Base-by-base conservation (phyloP, 1,140 invertebrate species). In the Tetramorium parvispinum region DNA sequence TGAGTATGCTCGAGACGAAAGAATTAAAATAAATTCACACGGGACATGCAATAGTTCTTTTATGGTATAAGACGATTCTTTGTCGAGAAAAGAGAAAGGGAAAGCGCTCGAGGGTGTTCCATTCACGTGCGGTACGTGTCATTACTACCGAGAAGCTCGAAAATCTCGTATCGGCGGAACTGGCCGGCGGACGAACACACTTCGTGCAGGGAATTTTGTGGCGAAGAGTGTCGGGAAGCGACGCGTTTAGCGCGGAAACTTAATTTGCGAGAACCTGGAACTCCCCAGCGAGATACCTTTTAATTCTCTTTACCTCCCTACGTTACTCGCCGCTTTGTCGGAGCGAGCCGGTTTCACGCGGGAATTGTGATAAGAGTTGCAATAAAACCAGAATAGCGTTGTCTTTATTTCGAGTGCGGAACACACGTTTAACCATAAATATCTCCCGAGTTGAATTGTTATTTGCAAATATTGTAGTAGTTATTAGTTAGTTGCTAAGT, bases 101-200 rank as follows among this genome's bases (percentile, higher is more conserved):
- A 57, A 59, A 73, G 24, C 32, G 37, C 51, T 57, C 40, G 68
- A 73, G 4, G 40, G 40, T 4, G 46, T 40, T 61, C 43, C 27
- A 83, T 83, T 49, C 68, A 73, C 68, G 79, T 46, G 53, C 53
- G 3, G 40, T 83, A 83, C 68, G 68, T 83, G 79, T 83, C 79
- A 59, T 83, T 83, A 83, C 75, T 75, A 83, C 68, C 13, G 68
- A 83, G 40, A 37, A 73, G 68, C 40, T 49, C 40, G 68, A 83
- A 75, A 83, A 59, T 83, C 68, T 59, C 68, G 37, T 68, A 46
- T 55, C 21, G 46, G 10, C 3, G 59, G 6, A 11, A 27, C 53
- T 27, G 63, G 13, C 13, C 66, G 40, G 3, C 37, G 24, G 37
- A 27, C 66, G 49, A 55, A 37, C 37, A 32, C 24, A 27, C 32